phyloP scores from a whole-genome alignment of 2,113 vertebrate genomes.

The Pollachius pollachius region DNA sequence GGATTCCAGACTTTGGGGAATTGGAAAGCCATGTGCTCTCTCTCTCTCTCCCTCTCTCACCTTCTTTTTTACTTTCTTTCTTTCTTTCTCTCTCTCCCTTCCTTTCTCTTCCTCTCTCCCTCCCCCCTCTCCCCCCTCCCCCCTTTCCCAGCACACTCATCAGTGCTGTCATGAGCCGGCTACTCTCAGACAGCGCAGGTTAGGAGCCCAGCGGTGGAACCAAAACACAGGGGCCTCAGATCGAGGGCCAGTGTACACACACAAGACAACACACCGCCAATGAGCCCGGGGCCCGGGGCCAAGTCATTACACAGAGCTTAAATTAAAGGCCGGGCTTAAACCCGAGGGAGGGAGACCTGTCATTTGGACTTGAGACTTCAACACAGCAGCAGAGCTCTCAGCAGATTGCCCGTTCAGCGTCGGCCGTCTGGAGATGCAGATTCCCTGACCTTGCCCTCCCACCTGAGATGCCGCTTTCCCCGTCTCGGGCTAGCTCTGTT shows the following conservation, averaged over 20 bases:
- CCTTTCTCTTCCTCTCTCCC: no score
- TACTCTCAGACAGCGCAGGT: constrained; percentile 15
- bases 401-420: no score
- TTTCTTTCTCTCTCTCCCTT: no score
- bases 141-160: not conserved
- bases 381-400: no score
- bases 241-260: constrained; percentile 46
- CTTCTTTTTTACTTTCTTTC: no score
- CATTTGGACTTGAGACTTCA: constrained; percentile 41
- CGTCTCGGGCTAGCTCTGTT: no score
- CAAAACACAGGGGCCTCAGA: constrained; percentile 47
- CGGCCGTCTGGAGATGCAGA: no score
- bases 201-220: constrained; percentile 39
- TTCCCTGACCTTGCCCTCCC: no score
- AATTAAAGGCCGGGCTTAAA: constrained; percentile 62
- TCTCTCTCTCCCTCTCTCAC: no score
- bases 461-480: no score
- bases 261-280: constrained; percentile 54
- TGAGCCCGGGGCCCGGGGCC: constrained; percentile 56
- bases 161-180: constrained; percentile 31
- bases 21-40: not conserved
- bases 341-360: constrained; percentile 51
- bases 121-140: no score
- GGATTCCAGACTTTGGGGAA: constrained; percentile 1
- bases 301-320: constrained; percentile 59